Conservation (phyloP, 2,113 vertebrate species). For the Athene noctua region DNA sequence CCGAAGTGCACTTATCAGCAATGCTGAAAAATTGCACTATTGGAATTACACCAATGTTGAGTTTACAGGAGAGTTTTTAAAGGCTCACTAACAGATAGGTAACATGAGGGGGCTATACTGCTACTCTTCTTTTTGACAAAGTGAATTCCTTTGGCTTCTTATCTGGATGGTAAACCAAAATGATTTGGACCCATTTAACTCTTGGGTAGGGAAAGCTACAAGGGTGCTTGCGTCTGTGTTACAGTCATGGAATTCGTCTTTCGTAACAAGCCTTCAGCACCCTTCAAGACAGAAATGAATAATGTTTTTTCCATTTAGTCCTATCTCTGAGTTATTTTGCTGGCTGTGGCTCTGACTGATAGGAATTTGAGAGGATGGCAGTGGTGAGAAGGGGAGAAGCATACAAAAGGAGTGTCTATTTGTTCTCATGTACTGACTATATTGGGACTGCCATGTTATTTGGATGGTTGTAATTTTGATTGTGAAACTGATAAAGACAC, state of each 20-base stretch:
- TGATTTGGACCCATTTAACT: fast-evolving
- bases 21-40: not conserved
- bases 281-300: not conserved
- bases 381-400: not conserved
- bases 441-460: not conserved
- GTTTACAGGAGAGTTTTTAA: not conserved
- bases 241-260: not conserved
- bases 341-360: not conserved
- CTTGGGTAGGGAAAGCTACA: not conserved
- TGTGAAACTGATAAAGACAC: not conserved
- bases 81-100: not conserved
- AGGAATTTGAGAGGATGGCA: not conserved
- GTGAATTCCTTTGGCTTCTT: not conserved
- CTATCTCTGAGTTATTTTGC: not conserved
- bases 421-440: not conserved
- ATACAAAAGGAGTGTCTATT: not conserved
- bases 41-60: not conserved
- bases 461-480: not conserved
- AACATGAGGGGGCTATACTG: not conserved
- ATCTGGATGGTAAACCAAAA: not conserved
- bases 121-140: not conserved
- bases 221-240: not conserved
- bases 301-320: not conserved
- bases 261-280: not conserved
- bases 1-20: not conserved